Conservation (phyloP, 1,140 invertebrate genomes). For the Belonocnema kinseyi region DNA sequence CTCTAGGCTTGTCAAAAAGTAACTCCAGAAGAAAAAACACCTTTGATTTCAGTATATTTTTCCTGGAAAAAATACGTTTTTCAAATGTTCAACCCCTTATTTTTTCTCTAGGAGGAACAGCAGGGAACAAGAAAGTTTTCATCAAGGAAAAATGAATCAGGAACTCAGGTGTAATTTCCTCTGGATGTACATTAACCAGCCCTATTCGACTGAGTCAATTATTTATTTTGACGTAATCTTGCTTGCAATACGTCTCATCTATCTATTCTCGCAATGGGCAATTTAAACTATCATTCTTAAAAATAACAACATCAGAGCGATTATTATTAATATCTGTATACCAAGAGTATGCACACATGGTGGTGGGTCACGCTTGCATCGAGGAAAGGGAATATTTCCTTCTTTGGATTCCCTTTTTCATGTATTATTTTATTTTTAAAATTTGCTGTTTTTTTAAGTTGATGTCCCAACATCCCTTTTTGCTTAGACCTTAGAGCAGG, state of each 20-base stretch:
- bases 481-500: neutral
- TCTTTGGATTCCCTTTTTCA: neutral
- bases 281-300: constrained; percentile 53
- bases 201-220: neutral
- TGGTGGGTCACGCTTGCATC: constrained; percentile 72
- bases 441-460: constrained; percentile 32
- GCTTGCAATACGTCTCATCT: constrained; percentile 51
- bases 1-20: too few species aligned
- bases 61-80: too few species aligned
- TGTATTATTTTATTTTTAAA: constrained; percentile 7
- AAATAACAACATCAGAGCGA: constrained; percentile 48
- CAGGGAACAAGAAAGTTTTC: too few species aligned
- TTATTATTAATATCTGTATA: constrained; percentile 48
- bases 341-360: constrained; percentile 61
- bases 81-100: too few species aligned
- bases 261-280: constrained; percentile 50
- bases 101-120: too few species aligned
- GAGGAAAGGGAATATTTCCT: constrained; percentile 35
- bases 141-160: too few species aligned
- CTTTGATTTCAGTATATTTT: too few species aligned
- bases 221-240: constrained; percentile 51
- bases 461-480: constrained; percentile 20
- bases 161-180: too few species aligned
- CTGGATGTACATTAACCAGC: too few species aligned
- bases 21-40: too few species aligned